These are phyloP conservation scores for Atta texana DNA, from an alignment of 1,140 invertebrate genomes.

Conservation along the genomic window DNA sequence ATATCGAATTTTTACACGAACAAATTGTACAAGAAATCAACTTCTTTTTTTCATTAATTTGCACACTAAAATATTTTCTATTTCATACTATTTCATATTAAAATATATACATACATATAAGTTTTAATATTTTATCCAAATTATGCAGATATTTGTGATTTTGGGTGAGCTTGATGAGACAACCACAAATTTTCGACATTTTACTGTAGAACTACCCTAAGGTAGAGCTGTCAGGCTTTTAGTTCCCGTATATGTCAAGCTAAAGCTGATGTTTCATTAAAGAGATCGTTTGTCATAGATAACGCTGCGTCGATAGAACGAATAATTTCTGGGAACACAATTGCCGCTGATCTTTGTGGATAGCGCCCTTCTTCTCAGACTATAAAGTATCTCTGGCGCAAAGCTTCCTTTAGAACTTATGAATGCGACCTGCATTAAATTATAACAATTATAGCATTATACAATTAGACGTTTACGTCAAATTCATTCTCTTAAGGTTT, in stretches of 20 bases:
- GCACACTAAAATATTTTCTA: no score
- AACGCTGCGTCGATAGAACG: background rate
- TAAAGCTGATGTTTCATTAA: constrained; percentile 48
- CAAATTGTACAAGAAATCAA: no score
- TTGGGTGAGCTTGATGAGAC: no score
- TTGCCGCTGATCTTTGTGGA: constrained; percentile 20
- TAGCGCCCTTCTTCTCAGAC: background rate
- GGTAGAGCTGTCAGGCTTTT: background rate
- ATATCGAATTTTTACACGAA: no score
- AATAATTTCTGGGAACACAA: background rate
- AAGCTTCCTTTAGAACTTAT: background rate
- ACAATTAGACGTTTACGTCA: background rate
- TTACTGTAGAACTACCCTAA: no score
- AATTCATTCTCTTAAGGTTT: background rate
- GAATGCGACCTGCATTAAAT: background rate
- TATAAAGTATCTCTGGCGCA: background rate
- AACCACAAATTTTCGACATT: no score
- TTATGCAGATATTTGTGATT: no score
- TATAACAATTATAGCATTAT: background rate
- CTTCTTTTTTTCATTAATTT: no score
- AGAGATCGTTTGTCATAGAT: constrained; percentile 3
- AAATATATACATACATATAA: no score
- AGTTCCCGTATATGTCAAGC: background rate
- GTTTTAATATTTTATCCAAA: no score
- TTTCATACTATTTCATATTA: no score